Base-by-base conservation (phyloP, 2,797 vertebrate genomes). In the Trachurus trachurus region DNA sequence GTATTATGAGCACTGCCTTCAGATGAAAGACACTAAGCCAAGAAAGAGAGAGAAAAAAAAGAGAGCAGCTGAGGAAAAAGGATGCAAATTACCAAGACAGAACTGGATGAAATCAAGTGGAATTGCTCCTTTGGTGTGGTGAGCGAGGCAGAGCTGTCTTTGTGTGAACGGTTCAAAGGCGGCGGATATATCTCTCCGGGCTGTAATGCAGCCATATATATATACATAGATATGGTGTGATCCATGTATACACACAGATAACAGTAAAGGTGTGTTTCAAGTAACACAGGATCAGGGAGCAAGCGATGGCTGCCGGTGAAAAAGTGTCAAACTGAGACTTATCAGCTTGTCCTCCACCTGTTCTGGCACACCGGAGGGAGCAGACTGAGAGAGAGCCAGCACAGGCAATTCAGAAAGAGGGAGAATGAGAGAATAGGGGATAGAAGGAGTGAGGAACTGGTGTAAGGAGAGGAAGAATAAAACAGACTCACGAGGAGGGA, bases 281-380 rank as follows among this genome's bases (percentile, higher is more conserved):
- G 69, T 52, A 74, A 71, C 74, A 60, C 49, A 4, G 66, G 77
- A 85, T 86, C 72, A 80, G 81, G 82, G 75, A 81, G 79, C 72
- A 67, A 67, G 76, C 59, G 88, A 81, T 66, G 80, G 74, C 68
- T 67, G 76, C 69, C 1, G 65, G 82, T 56, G 79, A 73, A 79
- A 85, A 70, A 63, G 78, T 58, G 71, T 76, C 76, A 83, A 69
- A n/a, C 62, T 56, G 85, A 86, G 73, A 84, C 72, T 85, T 90
- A 89, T 91, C 88, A 67, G 84, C 86, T 83, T 73, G 79, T 85
- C 83, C 89, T 88, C 75, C 72, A 87, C 83, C 88, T 81, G 80
- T 66, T 85, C 74, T 66, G 78, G 29, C 56, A 73, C 80, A 80
- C 75, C 49, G 4, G 66, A 85, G 78, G 82, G 82, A 85, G 71